Conservation (phyloP, 1,140 invertebrate genomes). For the Zeugodacus cucurbitae region DNA sequence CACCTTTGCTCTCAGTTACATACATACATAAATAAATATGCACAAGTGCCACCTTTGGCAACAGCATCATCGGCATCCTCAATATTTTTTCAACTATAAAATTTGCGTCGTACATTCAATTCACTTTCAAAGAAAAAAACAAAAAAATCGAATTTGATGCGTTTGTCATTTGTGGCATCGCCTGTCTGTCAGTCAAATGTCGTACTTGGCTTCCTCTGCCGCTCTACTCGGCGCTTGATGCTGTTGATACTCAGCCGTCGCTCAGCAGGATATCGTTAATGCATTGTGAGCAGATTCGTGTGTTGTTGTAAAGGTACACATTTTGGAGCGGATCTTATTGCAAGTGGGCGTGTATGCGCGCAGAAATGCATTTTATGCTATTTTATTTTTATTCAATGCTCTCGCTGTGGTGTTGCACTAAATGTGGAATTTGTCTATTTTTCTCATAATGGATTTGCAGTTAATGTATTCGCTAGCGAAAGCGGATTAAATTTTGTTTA, state of each 20-base stretch:
- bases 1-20: not conserved
- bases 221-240: not conserved
- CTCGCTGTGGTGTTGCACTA: not conserved
- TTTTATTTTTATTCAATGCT: not conserved
- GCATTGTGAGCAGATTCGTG: not conserved
- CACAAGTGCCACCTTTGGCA: not conserved
- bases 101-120: not conserved
- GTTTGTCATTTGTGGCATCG: constrained; percentile 26
- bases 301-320: not conserved
- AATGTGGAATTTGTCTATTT: not conserved
- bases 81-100: not conserved
- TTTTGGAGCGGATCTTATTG: constrained; percentile 39
- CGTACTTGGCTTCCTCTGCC: not conserved
- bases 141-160: not conserved
- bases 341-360: not conserved
- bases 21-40: not conserved
- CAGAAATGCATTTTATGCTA: not conserved
- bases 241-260: constrained; percentile 7
- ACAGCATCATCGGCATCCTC: not conserved
- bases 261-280: constrained; percentile 32
- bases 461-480: not conserved
- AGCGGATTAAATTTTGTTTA: constrained; percentile 6
- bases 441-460: not conserved
- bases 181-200: constrained; percentile 3
- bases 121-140: too few species aligned